These are phyloP conservation scores for Melolontha melolontha DNA, from an alignment of 2,888 invertebrate genomes.

Conservation along the genomic window DNA sequence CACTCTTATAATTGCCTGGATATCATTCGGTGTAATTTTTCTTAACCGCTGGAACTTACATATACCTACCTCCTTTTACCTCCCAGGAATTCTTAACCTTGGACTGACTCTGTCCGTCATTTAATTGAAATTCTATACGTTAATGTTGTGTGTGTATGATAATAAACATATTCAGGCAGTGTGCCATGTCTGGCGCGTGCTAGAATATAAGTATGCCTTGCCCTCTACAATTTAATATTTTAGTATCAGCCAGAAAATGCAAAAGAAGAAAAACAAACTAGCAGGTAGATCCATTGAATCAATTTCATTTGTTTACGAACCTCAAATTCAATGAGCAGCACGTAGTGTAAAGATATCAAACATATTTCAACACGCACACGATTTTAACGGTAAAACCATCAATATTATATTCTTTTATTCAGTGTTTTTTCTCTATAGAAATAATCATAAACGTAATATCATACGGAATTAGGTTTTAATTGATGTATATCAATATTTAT, in stretches of 20 bases:
- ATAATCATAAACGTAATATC: constrained; percentile 6
- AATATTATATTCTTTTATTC: no score
- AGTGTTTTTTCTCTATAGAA: background rate
- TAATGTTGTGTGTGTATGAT: constrained; percentile 44
- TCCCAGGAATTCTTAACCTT: constrained; percentile 36
- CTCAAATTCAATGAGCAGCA: background rate
- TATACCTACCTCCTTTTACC: constrained; percentile 23
- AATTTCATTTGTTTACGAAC: constrained; percentile 25
- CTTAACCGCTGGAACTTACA: constrained; percentile 20
- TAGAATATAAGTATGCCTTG: constrained; percentile 56
- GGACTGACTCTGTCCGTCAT: constrained; percentile 30
- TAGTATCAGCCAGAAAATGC: constrained; percentile 41
- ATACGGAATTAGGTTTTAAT: constrained; percentile 26
- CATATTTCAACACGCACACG: background rate
- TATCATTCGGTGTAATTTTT: constrained; percentile 31
- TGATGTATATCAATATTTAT: constrained; percentile 12
- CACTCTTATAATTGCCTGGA: constrained; percentile 26
- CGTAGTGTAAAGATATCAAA: background rate
- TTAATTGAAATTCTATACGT: constrained; percentile 48
- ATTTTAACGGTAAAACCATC: no score
- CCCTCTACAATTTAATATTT: constrained; percentile 53
- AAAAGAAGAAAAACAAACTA: constrained; percentile 44
- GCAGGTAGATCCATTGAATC: constrained; percentile 48
- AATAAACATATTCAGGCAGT: constrained; percentile 57
- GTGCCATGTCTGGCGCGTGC: constrained; percentile 61